These are phyloP conservation scores for Eudasyphora cyanicolor DNA, from an alignment of 2,888 invertebrate species.

Conservation along the genomic window DNA sequence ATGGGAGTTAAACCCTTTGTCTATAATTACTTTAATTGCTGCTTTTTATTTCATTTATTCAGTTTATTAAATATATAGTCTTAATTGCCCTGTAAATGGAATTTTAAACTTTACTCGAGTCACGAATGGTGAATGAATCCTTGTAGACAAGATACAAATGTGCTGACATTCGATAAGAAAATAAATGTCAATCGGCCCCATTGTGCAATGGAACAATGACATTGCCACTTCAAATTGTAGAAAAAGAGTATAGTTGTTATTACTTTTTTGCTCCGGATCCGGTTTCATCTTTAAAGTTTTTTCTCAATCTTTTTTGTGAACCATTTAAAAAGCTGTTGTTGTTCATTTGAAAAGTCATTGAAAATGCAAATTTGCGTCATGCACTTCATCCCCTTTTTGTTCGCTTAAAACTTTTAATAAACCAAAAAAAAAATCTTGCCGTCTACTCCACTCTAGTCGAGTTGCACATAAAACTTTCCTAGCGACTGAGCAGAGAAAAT, in stretches of 20 bases:
- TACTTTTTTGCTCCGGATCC: slow-evolving; percentile 5
- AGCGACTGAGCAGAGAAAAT: not conserved
- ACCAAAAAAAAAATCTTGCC: slow-evolving; percentile 20
- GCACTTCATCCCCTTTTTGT: slow-evolving; percentile 40
- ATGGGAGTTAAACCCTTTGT: no score
- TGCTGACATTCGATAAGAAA: no score
- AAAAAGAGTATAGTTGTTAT: slow-evolving; percentile 38
- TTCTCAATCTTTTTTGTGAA: not conserved
- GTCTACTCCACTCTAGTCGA: slow-evolving; percentile 10
- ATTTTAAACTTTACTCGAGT: no score
- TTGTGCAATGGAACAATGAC: slow-evolving; percentile 46
- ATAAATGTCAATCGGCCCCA: no score
- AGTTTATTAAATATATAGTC: no score
- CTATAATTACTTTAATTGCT: no score
- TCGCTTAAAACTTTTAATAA: not conserved
- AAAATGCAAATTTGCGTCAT: slow-evolving; percentile 62
- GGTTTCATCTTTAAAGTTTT: slow-evolving; percentile 42
- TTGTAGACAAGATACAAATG: no score
- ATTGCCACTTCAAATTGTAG: slow-evolving; percentile 51
- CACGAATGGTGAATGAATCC: no score
- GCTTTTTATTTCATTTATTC: no score
- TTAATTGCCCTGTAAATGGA: no score
- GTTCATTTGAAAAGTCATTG: slow-evolving; percentile 58
- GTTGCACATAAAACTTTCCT: slow-evolving; percentile 5
- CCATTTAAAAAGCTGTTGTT: slow-evolving; percentile 52